These are phyloP conservation scores for Prenolepis imparis DNA, from an alignment of 2,888 invertebrate species.

Conservation along the genomic window DNA sequence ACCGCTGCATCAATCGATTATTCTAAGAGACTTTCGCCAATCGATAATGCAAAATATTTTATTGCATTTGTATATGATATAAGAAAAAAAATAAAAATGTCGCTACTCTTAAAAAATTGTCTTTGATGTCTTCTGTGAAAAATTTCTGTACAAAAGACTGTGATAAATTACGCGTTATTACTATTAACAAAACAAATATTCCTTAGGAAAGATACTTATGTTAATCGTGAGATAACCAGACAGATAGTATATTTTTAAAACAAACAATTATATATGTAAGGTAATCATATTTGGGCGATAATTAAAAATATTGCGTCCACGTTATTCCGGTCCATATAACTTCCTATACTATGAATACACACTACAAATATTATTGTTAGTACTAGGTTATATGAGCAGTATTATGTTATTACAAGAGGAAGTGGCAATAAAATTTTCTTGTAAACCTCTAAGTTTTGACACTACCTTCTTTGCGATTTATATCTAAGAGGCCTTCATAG, in stretches of 20 bases:
- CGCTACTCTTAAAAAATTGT: constrained; percentile 24
- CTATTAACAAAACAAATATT: constrained; percentile 56
- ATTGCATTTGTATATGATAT: constrained; percentile 36
- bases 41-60: constrained; percentile 5
- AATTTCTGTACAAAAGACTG: constrained; percentile 70
- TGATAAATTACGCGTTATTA: constrained; percentile 67
- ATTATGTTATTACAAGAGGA: constrained; percentile 76
- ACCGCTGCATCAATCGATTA: neutral
- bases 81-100: neutral
- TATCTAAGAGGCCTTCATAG: constrained; percentile 59
- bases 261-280: constrained; percentile 35
- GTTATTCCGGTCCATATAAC: constrained; percentile 55
- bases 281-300: constrained; percentile 24
- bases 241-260: constrained; percentile 61
- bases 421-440: constrained; percentile 82
- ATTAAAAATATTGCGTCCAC: constrained; percentile 60
- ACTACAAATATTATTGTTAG: constrained; percentile 55
- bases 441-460: constrained; percentile 70
- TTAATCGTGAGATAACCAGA: constrained; percentile 20
- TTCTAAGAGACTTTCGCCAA: neutral
- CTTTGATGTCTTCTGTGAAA: constrained; percentile 47
- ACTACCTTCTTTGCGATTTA: constrained; percentile 69
- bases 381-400: constrained; percentile 57
- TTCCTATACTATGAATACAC: constrained; percentile 66
- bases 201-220: constrained; percentile 58